Evolutionary conservation across 2,888 invertebrate genomes (phyloP).

Genomic region (Strigamia crassipes): DNA sequence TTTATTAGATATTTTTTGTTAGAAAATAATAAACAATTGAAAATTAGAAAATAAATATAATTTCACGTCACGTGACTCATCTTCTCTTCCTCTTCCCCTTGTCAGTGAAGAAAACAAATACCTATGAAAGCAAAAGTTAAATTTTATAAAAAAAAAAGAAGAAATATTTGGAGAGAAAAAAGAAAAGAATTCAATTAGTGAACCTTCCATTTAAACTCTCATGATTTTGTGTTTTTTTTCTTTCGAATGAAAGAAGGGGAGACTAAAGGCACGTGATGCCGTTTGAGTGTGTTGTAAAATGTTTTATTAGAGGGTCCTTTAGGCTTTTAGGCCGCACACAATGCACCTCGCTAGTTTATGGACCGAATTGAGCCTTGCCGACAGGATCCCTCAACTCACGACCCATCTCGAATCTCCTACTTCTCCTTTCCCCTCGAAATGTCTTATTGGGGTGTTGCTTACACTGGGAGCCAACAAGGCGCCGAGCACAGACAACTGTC

Average conservation of each 20-base stretch:
- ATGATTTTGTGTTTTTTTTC: background rate
- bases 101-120: no score
- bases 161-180: no score
- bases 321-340: background rate
- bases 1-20: no score
- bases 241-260: background rate
- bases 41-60: no score
- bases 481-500: slow-evolving; percentile 4
- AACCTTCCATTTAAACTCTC: background rate
- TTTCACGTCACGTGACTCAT: no score
- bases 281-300: slow-evolving; percentile 25
- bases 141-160: no score
- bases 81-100: no score
- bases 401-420: background rate
- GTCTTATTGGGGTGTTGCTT: slow-evolving; percentile 12
- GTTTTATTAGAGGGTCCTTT: slow-evolving; percentile 26
- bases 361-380: slow-evolving; percentile 2
- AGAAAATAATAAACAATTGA: no score
- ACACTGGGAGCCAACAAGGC: slow-evolving; percentile 14
- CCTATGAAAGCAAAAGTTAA: no score
- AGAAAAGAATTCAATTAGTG: background rate
- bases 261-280: background rate
- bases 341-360: slow-evolving; percentile 1
- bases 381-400: background rate
- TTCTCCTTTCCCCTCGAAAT: background rate